Base-by-base conservation (phyloP, 2,113 vertebrate species). In the Semnornis frantzii region DNA sequence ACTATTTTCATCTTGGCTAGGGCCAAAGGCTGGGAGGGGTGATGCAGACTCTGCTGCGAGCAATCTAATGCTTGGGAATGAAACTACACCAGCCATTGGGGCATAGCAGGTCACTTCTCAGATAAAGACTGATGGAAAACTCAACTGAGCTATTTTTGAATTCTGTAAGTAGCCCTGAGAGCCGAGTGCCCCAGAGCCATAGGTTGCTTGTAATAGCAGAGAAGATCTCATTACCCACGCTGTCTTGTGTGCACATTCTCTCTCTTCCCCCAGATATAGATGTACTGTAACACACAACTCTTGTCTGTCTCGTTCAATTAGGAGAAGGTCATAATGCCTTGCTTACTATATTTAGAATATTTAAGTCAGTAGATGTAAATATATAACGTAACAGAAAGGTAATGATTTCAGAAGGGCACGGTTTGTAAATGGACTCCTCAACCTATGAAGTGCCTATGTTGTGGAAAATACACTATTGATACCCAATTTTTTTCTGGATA, bases 181-280 rank as follows among this genome's bases (percentile, higher is more conserved):
- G 73, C 33, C 2, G 0, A 21, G 62, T 0, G 5, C 80, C 81
- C 70, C 58, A 58, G 92, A 89, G 92, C 89, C 95, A 76, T 82
- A 89, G 86, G 89, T 83, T 71, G 89, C 96, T 87, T 93, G 85
- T 90, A 95, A 82, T 55, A 79, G 91, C 70, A 65, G 63, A 69
- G 90, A 46, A 73, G 86, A 85, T 93, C 95, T 95, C 92, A 92
- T 96, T 96, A 93, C 92, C 83, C 33, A 54, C 5, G 2, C 72
- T 95, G 88, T 77, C 91, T 68, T 28, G 69, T 76, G 90, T 68
- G 82, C 89, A 59, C 90, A 28, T 85, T 91, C 64, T 68, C 90
- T 86, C 85, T 68, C 84, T 90, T 90, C 57, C 62, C 62, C 77
- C 80, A 79, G 88, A 90, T 93, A 90, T 21, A 90, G 95, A 92